These are phyloP conservation scores for Micromussa lordhowensis DNA, from an alignment of 92 coral and sea anemone species.

Conservation along the genomic window DNA sequence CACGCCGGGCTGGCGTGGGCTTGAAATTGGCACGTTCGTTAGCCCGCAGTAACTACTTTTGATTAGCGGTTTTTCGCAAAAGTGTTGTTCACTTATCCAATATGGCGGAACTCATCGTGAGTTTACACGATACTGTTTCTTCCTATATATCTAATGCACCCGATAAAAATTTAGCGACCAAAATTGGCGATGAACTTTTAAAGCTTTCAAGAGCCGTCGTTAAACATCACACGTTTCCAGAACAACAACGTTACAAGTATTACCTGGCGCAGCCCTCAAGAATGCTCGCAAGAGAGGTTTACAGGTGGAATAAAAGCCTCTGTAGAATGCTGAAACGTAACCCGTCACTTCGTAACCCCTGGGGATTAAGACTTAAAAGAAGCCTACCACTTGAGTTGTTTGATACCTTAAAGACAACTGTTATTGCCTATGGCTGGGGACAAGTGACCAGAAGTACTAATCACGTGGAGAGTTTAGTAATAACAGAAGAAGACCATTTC, in stretches of 20 bases:
- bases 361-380: conserved; percentile 32
- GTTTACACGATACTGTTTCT: conserved; percentile 23
- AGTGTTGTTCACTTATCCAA: conserved; percentile 29
- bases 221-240: conserved; percentile 42
- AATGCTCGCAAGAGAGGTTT: conserved; percentile 39
- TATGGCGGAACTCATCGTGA: conserved; percentile 38
- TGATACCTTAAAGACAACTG: conserved; percentile 21
- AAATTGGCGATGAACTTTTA: conserved; percentile 21
- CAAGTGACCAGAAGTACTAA: conserved; percentile 41
- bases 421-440: no score
- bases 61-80: no score
- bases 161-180: conserved; percentile 31
- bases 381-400: conserved; percentile 46
- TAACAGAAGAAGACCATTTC: no score
- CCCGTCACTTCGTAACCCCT: conserved; percentile 37
- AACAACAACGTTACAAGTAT: conserved; percentile 39
- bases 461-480: conserved; percentile 45
- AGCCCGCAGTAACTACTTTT: conserved; percentile 41
- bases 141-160: conserved; percentile 29
- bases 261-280: conserved; percentile 27
- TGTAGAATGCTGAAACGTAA: conserved; percentile 47
- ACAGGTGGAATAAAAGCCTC: conserved; percentile 56
- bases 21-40: conserved; percentile 57
- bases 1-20: no score
- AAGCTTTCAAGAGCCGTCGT: conserved; percentile 40